These are phyloP conservation scores for Coccyzus lansbergi DNA, from an alignment of 2,797 vertebrate genomes.

Conservation along the genomic window DNA sequence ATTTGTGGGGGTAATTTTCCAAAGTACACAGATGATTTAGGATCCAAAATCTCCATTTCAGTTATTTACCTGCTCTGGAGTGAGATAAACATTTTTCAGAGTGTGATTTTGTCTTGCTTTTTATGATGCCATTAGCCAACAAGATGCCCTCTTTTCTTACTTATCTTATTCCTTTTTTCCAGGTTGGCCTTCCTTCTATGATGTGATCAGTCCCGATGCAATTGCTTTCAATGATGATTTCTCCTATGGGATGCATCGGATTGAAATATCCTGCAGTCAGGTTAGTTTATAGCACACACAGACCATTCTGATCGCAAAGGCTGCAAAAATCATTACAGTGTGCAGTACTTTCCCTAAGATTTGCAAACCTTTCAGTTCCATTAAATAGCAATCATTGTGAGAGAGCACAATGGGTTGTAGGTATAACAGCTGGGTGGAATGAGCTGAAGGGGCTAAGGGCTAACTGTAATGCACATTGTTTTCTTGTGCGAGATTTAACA, in stretches of 20 bases:
- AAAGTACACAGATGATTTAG: background rate
- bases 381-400: slow-evolving; percentile 36
- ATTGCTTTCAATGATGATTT: slow-evolving; percentile 86
- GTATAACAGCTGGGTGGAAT: background rate
- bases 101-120: background rate
- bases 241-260: slow-evolving; percentile 92
- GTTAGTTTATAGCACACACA: slow-evolving; percentile 74
- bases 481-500: slow-evolving; percentile 49
- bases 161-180: slow-evolving; percentile 10
- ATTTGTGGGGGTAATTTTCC: background rate
- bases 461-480: background rate
- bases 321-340: slow-evolving; percentile 38
- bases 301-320: slow-evolving; percentile 11
- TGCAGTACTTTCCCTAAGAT: background rate
- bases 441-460: slow-evolving; percentile 51
- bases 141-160: background rate
- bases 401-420: background rate
- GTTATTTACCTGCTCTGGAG: background rate
- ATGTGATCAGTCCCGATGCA: slow-evolving; percentile 85
- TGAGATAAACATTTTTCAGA: background rate
- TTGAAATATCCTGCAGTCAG: slow-evolving; percentile 93
- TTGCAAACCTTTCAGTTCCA: slow-evolving; percentile 27
- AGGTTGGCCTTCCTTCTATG: slow-evolving; percentile 97
- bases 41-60: background rate
- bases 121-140: background rate